phyloP scores from a whole-genome alignment of 2,797 vertebrate genomes.

The Telmatherina bonti region DNA sequence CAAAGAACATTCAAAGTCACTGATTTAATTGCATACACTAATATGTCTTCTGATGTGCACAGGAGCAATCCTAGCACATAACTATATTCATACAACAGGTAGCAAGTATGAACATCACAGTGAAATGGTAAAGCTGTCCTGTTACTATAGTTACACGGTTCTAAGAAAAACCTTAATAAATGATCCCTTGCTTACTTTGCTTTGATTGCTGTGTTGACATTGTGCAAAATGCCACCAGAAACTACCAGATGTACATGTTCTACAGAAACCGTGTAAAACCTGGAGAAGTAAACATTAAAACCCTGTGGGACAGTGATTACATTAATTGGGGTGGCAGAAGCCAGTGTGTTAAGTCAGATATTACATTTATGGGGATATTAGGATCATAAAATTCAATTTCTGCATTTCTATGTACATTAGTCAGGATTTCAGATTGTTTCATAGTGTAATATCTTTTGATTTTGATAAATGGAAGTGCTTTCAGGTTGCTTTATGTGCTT shows the following conservation, averaged over 20 bases:
- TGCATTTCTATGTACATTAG: conserved; percentile 3
- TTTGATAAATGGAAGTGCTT: conserved; percentile 10
- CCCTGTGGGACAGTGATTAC: conserved; percentile 22
- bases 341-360: conserved; percentile 16
- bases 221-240: conserved; percentile 49
- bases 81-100: conserved; percentile 39
- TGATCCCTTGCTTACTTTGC: conserved; percentile 50
- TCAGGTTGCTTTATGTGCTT: conserved; percentile 6
- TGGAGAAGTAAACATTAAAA: conserved; percentile 43
- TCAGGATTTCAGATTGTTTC: neutral
- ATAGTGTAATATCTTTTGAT: conserved; percentile 24
- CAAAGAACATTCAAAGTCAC: conserved; percentile 21
- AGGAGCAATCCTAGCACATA: conserved; percentile 27
- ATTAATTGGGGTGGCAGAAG: conserved; percentile 26
- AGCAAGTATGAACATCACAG: conserved; percentile 39
- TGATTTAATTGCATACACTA: conserved; percentile 4
- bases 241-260: conserved; percentile 24
- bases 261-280: conserved; percentile 36
- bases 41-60: conserved; percentile 16
- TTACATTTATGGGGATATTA: conserved; percentile 37
- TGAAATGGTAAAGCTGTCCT: conserved; percentile 64
- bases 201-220: conserved; percentile 54
- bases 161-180: conserved; percentile 68
- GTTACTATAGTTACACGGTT: conserved; percentile 77
- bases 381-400: conserved; percentile 17